phyloP scores from a whole-genome alignment of 2,888 invertebrate species.

The Drosophila ustulata region DNA sequence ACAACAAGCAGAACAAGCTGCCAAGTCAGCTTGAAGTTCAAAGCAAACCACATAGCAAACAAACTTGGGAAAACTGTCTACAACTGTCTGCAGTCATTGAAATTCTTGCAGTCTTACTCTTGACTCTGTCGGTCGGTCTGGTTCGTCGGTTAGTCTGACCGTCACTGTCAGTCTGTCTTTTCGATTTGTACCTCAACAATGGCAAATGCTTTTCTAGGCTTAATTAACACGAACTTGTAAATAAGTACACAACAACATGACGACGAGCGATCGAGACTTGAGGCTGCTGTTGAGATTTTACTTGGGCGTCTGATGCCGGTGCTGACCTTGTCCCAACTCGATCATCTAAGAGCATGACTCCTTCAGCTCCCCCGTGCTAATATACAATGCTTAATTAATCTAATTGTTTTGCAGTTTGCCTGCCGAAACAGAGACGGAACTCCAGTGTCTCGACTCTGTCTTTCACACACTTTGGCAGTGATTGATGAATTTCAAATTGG shows the following conservation, averaged over 20 bases:
- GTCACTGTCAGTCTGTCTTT: slow-evolving; percentile 14
- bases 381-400: slow-evolving; percentile 64
- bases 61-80: slow-evolving; percentile 64
- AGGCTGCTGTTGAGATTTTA: slow-evolving; percentile 8
- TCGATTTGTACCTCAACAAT: slow-evolving; percentile 49
- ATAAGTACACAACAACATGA: slow-evolving; percentile 48
- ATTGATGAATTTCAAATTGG: slow-evolving; percentile 60
- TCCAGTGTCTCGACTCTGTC: slow-evolving; percentile 19
- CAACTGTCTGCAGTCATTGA: slow-evolving; percentile 63
- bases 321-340: slow-evolving; percentile 60
- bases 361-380: neutral
- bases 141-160: slow-evolving; percentile 8
- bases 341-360: neutral
- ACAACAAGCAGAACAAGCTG: slow-evolving; percentile 49
- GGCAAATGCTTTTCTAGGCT: slow-evolving; percentile 57
- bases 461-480: slow-evolving; percentile 53
- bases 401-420: slow-evolving; percentile 60
- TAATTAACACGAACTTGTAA: slow-evolving; percentile 69
- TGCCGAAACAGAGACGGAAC: slow-evolving; percentile 4
- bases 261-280: slow-evolving; percentile 13
- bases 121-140: slow-evolving; percentile 1
- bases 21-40: slow-evolving; percentile 69
- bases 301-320: slow-evolving; percentile 32
- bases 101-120: slow-evolving; percentile 55
- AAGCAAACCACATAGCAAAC: slow-evolving; percentile 60